These are phyloP conservation scores for Melanotaenia maccullochi DNA, from an alignment of 2,797 vertebrate genomes.

Conservation along the genomic window DNA sequence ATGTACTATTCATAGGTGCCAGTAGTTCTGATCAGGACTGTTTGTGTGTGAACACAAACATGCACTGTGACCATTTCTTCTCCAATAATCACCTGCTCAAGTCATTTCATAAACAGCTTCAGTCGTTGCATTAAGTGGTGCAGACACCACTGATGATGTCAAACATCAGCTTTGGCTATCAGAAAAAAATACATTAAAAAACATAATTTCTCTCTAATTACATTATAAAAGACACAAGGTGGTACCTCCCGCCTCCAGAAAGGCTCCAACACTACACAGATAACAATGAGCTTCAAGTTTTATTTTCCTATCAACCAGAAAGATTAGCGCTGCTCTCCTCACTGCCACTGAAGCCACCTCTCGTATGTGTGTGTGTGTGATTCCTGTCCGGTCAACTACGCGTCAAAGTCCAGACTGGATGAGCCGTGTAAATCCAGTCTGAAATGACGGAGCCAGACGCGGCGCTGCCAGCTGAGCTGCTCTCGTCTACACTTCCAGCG, in stretches of 20 bases:
- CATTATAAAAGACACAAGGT: conserved; percentile 57
- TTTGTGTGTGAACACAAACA: conserved; percentile 17
- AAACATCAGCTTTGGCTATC: conserved; percentile 55
- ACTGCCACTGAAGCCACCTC: not conserved
- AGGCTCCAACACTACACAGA: conserved; percentile 45
- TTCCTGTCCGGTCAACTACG: conserved; percentile 5
- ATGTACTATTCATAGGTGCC: not conserved
- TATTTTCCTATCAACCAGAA: conserved; percentile 37
- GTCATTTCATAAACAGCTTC: not conserved
- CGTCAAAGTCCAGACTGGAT: conserved; percentile 11
- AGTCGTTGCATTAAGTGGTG: conserved; percentile 27
- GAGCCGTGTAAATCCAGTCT: conserved; percentile 43
- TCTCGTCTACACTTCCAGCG: conserved; percentile 46
- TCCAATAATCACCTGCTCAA: not conserved
- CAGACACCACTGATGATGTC: conserved; percentile 34
- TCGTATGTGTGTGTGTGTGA: not conserved
- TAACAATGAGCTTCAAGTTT: conserved; percentile 54
- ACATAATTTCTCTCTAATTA: conserved; percentile 33
- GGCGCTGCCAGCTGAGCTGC: conserved; percentile 34
- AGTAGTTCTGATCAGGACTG: not conserved
- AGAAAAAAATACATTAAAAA: conserved; percentile 62
- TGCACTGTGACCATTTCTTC: not conserved
- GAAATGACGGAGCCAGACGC: conserved; percentile 23
- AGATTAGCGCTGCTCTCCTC: conserved; percentile 15
- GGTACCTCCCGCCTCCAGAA: conserved; percentile 45